These are phyloP conservation scores for Nomada ferruginata DNA, from an alignment of 2,888 invertebrate genomes.

Conservation along the genomic window DNA sequence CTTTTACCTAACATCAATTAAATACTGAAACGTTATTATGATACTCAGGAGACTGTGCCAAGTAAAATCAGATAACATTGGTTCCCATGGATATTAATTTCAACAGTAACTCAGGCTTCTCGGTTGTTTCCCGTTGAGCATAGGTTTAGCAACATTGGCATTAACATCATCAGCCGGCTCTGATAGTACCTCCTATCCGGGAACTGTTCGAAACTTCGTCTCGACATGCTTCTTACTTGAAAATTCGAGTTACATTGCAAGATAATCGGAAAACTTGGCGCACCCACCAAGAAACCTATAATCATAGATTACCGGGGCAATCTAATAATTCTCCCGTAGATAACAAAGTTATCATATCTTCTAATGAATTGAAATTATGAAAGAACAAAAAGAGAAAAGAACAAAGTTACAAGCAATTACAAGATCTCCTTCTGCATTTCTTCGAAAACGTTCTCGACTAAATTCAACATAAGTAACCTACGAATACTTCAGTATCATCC, in stretches of 20 bases:
- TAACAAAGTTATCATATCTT: too few relatives aligned
- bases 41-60: background rate
- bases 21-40: background rate
- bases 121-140: constrained; percentile 25
- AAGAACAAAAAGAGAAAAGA: too few relatives aligned
- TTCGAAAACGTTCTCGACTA: too few relatives aligned
- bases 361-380: too few relatives aligned
- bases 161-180: constrained; percentile 33
- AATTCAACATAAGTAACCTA: background rate
- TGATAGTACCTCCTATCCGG: constrained; percentile 15
- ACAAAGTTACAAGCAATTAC: too few relatives aligned
- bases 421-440: too few relatives aligned
- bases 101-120: constrained; percentile 32
- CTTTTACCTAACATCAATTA: background rate
- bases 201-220: constrained; percentile 33
- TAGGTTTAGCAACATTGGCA: constrained; percentile 43
- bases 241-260: constrained; percentile 24
- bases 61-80: constrained; percentile 26
- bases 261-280: constrained; percentile 23
- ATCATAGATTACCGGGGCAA: background rate
- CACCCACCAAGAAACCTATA: background rate
- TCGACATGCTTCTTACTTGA: constrained; percentile 24
- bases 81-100: constrained; percentile 31
- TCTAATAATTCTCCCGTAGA: background rate
- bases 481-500: constrained; percentile 23